Evolutionary conservation across 2,888 invertebrate genomes (phyloP), one percentile per base, ranked within the genome.

Genomic region (Hypena proboscidalis): DNA sequence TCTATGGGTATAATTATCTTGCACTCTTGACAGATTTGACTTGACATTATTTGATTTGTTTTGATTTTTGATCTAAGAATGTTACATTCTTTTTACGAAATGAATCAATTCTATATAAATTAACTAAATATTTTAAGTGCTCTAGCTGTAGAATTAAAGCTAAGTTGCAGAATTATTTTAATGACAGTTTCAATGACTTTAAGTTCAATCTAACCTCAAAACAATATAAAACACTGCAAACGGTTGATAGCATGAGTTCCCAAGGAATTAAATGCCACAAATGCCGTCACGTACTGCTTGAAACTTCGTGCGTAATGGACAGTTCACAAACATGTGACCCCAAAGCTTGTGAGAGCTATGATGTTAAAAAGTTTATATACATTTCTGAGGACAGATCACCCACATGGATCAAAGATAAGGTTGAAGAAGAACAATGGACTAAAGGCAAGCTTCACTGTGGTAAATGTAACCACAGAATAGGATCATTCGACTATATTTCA

Each of bases 371-470:
- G 14, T 85, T 88, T 47, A 69, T 93, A 47, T 93, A 91, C 62
- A 60, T 94, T 25, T 74, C 79, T 41, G 94, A 94, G 71, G 92
- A 92, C n/a, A 74, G 71, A 44, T 66, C 93, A 32, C 93, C 94
- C 0, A 54, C 70, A 8, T 94, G 94, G 94, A 90, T 94, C 39
- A 83, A 72, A 45, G 39, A 58, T 15, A 85, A 80, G 68, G 74
- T 94, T 23, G 92, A 92, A 68, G 77, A 83, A 41, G 92, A 92
- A 52, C 80, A 92, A 33, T 95, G 94, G 94, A 92, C 92, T 0
- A 94, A 93, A 74, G 94, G 94, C n/a, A 93, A 93, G 81, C 70
- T 95, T 17, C 88, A 92, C 48, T 95, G 95, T 77, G 89, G 83
- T 42, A 83, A 91, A 48, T 95, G 95, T 77, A 83, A 91, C 26